These are phyloP conservation scores for Smittia sp. DNA, from an alignment of 2,888 invertebrate species.

Conservation along the genomic window DNA sequence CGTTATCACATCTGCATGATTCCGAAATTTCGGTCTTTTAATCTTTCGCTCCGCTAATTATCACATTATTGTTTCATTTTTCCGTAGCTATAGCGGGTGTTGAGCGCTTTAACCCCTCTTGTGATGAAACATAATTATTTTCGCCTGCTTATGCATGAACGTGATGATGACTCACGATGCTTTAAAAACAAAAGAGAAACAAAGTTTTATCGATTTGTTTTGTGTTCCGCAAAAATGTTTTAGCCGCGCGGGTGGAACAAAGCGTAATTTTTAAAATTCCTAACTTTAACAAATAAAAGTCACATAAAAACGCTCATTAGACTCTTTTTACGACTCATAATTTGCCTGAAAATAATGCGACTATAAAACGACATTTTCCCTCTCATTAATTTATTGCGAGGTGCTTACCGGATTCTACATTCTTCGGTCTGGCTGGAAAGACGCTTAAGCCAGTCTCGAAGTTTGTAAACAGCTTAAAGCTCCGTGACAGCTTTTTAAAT, in stretches of 20 bases:
- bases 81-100: neutral
- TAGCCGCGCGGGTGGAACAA: neutral
- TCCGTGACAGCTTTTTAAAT: too few relatives aligned
- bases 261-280: neutral
- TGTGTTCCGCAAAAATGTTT: neutral
- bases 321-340: slow-evolving; percentile 35
- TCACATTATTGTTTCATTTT: slow-evolving; percentile 29
- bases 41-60: slow-evolving; percentile 31
- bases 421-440: too few relatives aligned
- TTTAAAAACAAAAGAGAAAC: too few relatives aligned
- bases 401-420: too few relatives aligned
- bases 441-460: too few relatives aligned
- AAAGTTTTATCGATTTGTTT: neutral
- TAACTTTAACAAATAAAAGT: slow-evolving; percentile 24
- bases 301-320: slow-evolving; percentile 33
- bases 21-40: slow-evolving; percentile 23
- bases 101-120: neutral
- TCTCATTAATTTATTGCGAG: neutral
- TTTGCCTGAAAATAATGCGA: slow-evolving; percentile 27
- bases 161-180: neutral
- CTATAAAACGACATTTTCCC: neutral
- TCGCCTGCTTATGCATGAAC: neutral
- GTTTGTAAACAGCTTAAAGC: too few relatives aligned
- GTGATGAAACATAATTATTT: neutral
- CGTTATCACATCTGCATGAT: slow-evolving; percentile 36